These are phyloP conservation scores for Phyllostomus discolor DNA, from an alignment of 2,113 vertebrate species.

Conservation along the genomic window DNA sequence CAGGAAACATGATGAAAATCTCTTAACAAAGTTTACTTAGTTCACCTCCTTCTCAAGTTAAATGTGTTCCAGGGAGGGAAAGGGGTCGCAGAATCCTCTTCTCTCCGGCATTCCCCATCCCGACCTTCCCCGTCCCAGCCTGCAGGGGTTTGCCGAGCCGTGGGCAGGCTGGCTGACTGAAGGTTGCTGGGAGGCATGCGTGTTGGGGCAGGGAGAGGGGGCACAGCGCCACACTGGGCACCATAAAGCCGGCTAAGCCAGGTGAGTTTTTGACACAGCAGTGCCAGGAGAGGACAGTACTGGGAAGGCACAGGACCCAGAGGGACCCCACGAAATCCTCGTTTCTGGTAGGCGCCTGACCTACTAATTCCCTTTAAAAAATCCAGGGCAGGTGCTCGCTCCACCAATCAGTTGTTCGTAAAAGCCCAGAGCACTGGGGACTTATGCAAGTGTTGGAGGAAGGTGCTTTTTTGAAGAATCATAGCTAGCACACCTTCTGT, in stretches of 20 bases:
- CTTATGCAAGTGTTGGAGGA: neutral
- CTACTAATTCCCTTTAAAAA: conserved; percentile 43
- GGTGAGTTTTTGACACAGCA: neutral
- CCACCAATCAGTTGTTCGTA: conserved; percentile 25
- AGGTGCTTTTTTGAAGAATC: neutral
- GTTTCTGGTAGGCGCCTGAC: neutral
- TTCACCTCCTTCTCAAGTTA: conserved; percentile 31
- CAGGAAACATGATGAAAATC: conserved; percentile 43
- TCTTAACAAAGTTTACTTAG: conserved; percentile 35
- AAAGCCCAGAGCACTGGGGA: neutral
- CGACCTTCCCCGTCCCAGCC: neutral
- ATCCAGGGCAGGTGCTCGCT: neutral
- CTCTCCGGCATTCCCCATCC: neutral
- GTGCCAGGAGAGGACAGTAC: neutral
- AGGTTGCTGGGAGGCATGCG: neutral
- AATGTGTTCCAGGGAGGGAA: neutral
- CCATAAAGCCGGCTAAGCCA: neutral
- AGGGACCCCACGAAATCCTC: neutral
- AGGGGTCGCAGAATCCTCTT: neutral
- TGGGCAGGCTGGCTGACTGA: neutral
- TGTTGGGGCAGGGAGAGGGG: accelerated
- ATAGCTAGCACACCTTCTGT: neutral
- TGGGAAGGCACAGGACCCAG: neutral
- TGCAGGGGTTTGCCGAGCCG: neutral
- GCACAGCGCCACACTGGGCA: neutral